phyloP scores from a whole-genome alignment of 2,888 invertebrate species.

The Cheilosia urbana region DNA sequence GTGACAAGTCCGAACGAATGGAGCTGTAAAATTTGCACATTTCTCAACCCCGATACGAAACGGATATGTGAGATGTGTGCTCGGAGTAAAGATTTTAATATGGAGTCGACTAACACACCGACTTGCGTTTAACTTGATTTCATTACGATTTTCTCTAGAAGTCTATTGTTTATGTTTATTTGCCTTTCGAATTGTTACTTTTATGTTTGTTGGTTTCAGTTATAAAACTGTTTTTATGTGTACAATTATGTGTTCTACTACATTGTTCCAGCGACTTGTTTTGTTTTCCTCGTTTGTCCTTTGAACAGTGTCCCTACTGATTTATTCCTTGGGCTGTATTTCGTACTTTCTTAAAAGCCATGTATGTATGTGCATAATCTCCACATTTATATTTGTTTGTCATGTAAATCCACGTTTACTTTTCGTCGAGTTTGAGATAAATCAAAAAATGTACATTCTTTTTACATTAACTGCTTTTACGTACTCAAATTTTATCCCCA shows the following conservation, averaged over 20 bases:
- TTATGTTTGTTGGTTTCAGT: constrained; percentile 35
- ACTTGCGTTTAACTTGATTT: constrained; percentile 81
- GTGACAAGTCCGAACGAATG: constrained; percentile 84
- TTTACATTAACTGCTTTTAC: too few relatives aligned
- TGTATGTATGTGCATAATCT: too few relatives aligned
- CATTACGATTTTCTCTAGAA: constrained; percentile 56
- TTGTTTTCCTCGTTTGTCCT: too few relatives aligned
- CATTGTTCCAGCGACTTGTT: neutral
- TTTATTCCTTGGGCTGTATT: too few relatives aligned
- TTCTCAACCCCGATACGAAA: constrained; percentile 85
- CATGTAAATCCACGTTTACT: too few relatives aligned
- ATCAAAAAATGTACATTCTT: too few relatives aligned
- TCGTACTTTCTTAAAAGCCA: too few relatives aligned
- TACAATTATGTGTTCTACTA: constrained; percentile 56
- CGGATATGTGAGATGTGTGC: constrained; percentile 90
- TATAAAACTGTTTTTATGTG: constrained; percentile 40
- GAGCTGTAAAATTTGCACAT: constrained; percentile 89
- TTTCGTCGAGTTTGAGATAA: too few relatives aligned
- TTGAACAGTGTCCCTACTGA: too few relatives aligned
- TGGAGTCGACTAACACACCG: constrained; percentile 82
- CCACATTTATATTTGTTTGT: too few relatives aligned
- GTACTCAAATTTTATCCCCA: too few relatives aligned
- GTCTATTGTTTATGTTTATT: constrained; percentile 59
- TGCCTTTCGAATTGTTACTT: constrained; percentile 63
- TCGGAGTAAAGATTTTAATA: constrained; percentile 84